Percentiles rank a stretch among this genome's conserved stretches.
Evolutionary conservation across 2,797 vertebrate species (phyloP).

Genomic region (Botia almorhae): DNA sequence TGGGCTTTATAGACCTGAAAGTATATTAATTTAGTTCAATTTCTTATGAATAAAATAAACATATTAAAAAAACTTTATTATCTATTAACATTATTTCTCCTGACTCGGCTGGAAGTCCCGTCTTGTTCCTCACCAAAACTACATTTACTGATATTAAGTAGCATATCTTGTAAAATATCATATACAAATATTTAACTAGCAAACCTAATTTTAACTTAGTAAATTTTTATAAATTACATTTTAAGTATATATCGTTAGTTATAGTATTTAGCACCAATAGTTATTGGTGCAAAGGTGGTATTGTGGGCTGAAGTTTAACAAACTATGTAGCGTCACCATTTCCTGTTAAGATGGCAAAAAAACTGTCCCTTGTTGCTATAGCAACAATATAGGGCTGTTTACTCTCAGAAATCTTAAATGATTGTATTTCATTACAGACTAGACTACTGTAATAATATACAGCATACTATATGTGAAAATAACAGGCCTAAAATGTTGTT

Average conservation of each 20-base stretch:
- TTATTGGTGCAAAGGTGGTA: constrained; percentile 19
- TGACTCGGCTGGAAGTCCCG: no score
- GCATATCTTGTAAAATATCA: no score
- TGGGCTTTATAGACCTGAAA: no score
- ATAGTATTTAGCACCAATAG: neutral
- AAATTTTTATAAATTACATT: neutral
- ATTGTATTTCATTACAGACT: no score
- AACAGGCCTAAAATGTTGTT: neutral
- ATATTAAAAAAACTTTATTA: no score
- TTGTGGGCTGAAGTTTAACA: constrained; percentile 52
- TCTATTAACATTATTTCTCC: no score
- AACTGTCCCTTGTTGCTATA: neutral
- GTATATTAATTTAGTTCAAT: no score
- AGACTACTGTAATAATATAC: neutral
- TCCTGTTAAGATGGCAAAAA: constrained; percentile 53
- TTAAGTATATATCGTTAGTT: neutral
- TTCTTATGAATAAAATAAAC: no score
- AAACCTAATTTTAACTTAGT: no score
- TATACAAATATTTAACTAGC: no score
- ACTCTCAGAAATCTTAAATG: neutral
- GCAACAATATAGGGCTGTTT: constrained; percentile 12
- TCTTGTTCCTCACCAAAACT: no score
- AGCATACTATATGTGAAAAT: neutral
- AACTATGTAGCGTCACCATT: constrained; percentile 51
- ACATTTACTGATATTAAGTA: no score